These are phyloP conservation scores for Thermophis baileyi DNA, from an alignment of 2,113 vertebrate species.

Conservation along the genomic window DNA sequence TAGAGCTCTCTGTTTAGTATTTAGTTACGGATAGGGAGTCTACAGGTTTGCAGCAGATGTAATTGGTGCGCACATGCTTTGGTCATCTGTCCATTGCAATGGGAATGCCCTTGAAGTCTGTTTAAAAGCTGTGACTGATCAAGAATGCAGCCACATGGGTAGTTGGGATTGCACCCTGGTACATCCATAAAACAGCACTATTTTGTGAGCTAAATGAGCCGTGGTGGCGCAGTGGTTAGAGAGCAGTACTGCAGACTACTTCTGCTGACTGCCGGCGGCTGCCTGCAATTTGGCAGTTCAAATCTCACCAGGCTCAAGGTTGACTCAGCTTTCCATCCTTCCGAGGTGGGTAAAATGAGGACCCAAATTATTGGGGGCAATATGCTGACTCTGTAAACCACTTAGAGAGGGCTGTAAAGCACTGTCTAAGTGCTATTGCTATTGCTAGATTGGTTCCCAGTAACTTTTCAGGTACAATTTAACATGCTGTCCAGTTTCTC, in stretches of 20 bases:
- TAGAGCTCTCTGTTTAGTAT: not conserved
- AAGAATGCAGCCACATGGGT: not conserved
- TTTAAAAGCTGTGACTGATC: not conserved
- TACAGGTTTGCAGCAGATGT: not conserved
- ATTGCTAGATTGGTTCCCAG: not conserved
- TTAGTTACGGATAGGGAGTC: not conserved
- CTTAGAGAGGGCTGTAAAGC: too few species aligned
- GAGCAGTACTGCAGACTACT: too few species aligned
- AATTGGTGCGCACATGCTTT: not conserved
- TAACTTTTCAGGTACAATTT: not conserved
- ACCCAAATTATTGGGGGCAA: too few species aligned
- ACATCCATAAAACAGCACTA: not conserved
- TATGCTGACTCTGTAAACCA: too few species aligned
- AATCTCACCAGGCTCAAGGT: too few species aligned
- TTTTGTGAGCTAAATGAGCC: not conserved
- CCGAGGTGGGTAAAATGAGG: too few species aligned
- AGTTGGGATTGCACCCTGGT: not conserved
- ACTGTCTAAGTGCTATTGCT: too few species aligned
- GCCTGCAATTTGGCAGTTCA: too few species aligned
- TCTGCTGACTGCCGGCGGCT: too few species aligned
- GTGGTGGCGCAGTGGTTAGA: too few species aligned
- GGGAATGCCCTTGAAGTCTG: not conserved
- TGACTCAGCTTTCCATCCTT: too few species aligned
- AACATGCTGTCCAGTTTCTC: not conserved
- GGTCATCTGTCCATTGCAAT: not conserved